Conservation (phyloP, 2,888 invertebrate genomes). For the Hyppa rectilinea region DNA sequence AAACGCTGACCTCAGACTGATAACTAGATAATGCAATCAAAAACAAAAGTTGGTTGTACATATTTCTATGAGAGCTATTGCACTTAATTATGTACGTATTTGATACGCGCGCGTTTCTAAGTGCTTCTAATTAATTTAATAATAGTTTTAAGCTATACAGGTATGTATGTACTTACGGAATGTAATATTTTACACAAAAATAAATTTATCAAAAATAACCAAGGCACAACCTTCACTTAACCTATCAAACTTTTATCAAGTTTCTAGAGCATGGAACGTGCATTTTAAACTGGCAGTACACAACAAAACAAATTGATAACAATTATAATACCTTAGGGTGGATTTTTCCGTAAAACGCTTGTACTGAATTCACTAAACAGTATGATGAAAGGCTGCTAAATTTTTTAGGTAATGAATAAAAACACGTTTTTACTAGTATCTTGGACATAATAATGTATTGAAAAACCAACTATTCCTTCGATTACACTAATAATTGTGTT, state of each 20-base stretch:
- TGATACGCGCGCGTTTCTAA: constrained; percentile 36
- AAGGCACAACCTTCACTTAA: constrained; percentile 32
- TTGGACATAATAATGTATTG: constrained; percentile 77
- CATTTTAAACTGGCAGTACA: constrained; percentile 17
- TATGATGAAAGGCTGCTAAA: constrained; percentile 67
- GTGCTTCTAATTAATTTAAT: neutral
- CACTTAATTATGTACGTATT: constrained; percentile 49
- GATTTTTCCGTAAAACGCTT: constrained; percentile 75
- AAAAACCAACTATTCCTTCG: constrained; percentile 57
- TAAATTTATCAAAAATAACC: constrained; percentile 10
- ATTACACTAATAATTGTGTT: constrained; percentile 68
- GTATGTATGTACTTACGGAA: constrained; percentile 49
- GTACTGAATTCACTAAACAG: constrained; percentile 61
- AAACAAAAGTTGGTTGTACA: constrained; percentile 79
- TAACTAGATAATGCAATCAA: constrained; percentile 82
- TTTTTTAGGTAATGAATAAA: constrained; percentile 71
- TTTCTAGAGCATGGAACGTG: constrained; percentile 23
- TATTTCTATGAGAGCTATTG: constrained; percentile 57
- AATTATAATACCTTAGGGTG: constrained; percentile 77
- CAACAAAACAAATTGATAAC: constrained; percentile 50
- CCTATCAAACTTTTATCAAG: constrained; percentile 44
- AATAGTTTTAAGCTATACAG: neutral
- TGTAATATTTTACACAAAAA: constrained; percentile 13
- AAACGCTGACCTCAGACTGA: constrained; percentile 80
- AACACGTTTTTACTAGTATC: constrained; percentile 74